Base-by-base conservation (phyloP, 2,797 vertebrate species). In the Protosalanx chinensis region DNA sequence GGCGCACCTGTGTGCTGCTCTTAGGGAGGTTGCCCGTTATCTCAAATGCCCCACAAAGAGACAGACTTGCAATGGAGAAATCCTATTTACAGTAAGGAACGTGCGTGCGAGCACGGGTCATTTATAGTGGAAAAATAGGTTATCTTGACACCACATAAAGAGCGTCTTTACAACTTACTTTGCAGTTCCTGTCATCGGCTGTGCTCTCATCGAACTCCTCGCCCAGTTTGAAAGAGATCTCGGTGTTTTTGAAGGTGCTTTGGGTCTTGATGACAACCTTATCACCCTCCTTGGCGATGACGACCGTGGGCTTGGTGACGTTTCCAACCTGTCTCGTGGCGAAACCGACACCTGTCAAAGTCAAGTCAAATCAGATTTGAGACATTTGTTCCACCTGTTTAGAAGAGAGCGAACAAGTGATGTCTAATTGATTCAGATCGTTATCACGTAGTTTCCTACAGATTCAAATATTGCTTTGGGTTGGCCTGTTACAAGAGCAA, bases 181-280 rank as follows among this genome's bases (percentile, higher is more conserved):
- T 98, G 86, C 96, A 97, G 87, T 91, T 94, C 73, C 95, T 94
- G 72, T 96, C 95, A 10, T 98, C 95, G 0, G 91, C 93, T 0
- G 94, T 96, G 76, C 82, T 88, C 83, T 98, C 95, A 5, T 97
- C 95, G 12, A 98, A 98, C 88, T 98, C 96, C 74, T 97, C 94
- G 58, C 95, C 96, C 67, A 98, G 88, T 59, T 90, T 95, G 89
- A 97, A 98, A 80, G 88, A 91, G 86, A 97, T 94, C 87, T 97
- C 95, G 30, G 93, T 95, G 85, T 95, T 96, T 77, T 95, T 97
- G 88, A 97, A 96, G 72, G 95, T 95, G 86, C 95, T 96, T 75
- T 94, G 94, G 49, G 94, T 95, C 82, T 88, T 94, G 70, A 98
- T 84, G 67, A 89, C 82, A 76, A 98, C 88, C 87, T 93, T 95